phyloP scores from a whole-genome alignment of 2,797 vertebrate genomes.

The Pyrocephalus nanus region DNA sequence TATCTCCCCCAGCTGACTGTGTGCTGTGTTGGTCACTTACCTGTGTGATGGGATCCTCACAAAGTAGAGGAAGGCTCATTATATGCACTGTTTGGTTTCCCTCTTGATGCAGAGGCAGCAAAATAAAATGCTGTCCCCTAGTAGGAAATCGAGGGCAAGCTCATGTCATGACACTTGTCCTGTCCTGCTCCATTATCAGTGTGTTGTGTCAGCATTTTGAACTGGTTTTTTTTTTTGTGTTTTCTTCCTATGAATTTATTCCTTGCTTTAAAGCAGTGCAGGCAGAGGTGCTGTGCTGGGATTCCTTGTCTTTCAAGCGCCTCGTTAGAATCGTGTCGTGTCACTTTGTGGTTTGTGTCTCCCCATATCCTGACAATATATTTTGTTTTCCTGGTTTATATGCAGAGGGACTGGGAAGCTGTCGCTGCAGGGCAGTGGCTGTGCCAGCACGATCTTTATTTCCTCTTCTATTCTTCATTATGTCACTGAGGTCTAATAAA shows the following conservation, averaged over 20 bases:
- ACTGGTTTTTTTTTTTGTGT: rapidly evolving
- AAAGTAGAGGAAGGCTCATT: neutral
- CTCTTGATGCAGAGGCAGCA: neutral
- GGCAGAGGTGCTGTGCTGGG: neutral
- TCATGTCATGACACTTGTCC: neutral
- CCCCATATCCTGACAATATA: neutral
- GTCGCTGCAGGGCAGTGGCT: neutral
- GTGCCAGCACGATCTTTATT: neutral
- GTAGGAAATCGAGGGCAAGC: neutral
- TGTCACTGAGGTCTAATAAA: neutral
- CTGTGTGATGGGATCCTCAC: neutral
- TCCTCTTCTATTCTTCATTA: neutral
- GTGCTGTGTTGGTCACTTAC: neutral
- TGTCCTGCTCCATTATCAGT: rapidly evolving
- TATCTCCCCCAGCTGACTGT: neutral
- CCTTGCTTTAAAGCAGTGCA: neutral
- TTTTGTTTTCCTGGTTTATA: neutral
- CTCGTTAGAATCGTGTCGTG: neutral
- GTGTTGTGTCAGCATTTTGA: neutral
- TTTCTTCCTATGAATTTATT: neutral
- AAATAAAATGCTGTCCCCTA: neutral
- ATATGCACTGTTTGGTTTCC: neutral
- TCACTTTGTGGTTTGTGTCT: neutral
- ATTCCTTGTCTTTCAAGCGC: neutral
- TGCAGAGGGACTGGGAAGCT: neutral